These are phyloP conservation scores for Plagiodera versicolora DNA, from an alignment of 2,888 invertebrate genomes.

Conservation along the genomic window DNA sequence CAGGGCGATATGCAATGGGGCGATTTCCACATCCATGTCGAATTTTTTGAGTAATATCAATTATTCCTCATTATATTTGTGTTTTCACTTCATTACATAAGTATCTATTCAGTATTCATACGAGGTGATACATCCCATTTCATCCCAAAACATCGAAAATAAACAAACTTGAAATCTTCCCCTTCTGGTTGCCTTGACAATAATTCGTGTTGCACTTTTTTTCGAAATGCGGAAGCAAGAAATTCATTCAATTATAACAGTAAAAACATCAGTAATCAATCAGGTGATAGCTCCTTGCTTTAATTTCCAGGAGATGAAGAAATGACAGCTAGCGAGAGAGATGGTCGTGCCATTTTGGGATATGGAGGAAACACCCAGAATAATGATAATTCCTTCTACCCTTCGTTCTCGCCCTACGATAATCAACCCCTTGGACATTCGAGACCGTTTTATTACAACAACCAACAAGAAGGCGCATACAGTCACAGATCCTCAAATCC, in stretches of 20 bases:
- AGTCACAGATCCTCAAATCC: slow-evolving; percentile 59
- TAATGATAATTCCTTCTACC: slow-evolving; percentile 70
- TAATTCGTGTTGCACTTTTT: too few relatives aligned
- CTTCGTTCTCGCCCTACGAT: slow-evolving; percentile 61
- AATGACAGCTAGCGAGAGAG: neutral
- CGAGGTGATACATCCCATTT: neutral
- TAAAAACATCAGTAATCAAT: too few relatives aligned
- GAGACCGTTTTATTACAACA: slow-evolving; percentile 59
- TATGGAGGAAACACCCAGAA: slow-evolving; percentile 33
- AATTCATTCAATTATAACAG: too few relatives aligned
- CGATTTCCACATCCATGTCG: too few relatives aligned
- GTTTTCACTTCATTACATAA: too few relatives aligned
- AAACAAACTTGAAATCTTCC: too few relatives aligned
- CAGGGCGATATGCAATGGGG: too few relatives aligned
- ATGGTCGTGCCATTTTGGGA: slow-evolving; percentile 14
- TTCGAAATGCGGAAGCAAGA: too few relatives aligned
- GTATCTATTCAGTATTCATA: neutral
- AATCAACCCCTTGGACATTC: slow-evolving; percentile 67
- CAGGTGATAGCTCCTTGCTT: neutral
- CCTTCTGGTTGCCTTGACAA: too few relatives aligned
- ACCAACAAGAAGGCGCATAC: slow-evolving; percentile 62
- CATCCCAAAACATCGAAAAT: too few relatives aligned
- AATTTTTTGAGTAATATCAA: too few relatives aligned
- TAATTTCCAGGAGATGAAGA: slow-evolving; percentile 1
- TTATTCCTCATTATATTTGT: too few relatives aligned